phyloP scores from a whole-genome alignment of 2,888 invertebrate species.

The Bellardia pandia region DNA sequence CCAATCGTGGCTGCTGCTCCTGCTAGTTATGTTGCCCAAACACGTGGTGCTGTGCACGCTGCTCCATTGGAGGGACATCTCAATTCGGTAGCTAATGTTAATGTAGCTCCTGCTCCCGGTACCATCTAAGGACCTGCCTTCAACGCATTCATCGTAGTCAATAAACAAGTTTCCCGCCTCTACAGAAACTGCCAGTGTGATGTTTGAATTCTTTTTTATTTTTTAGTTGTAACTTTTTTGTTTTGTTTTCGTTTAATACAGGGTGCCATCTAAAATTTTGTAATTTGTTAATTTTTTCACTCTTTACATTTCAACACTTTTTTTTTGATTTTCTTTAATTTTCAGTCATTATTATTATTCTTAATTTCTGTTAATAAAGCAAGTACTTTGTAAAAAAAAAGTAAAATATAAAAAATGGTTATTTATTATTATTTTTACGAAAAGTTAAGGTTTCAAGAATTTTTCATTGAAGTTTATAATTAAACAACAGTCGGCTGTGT shows the following conservation, averaged over 20 bases:
- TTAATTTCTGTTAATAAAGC: conserved; percentile 50
- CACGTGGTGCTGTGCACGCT: conserved; percentile 65
- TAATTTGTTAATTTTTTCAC: conserved; percentile 4
- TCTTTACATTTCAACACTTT: conserved; percentile 1
- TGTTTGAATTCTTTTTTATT: conserved; percentile 11
- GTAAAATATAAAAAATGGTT: neutral
- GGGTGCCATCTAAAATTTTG: conserved; percentile 11
- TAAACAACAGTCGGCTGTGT: too few relatives aligned
- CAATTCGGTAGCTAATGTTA: conserved; percentile 65
- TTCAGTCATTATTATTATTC: neutral
- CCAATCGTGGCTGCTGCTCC: conserved; percentile 51
- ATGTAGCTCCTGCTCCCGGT: conserved; percentile 73
- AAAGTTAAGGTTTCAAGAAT: too few relatives aligned
- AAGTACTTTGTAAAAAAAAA: conserved; percentile 54
- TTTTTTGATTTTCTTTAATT: neutral
- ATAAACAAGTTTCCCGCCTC: neutral
- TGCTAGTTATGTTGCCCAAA: conserved; percentile 59
- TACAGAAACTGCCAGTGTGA: conserved; percentile 11
- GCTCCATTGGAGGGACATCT: conserved; percentile 68
- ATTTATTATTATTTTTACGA: too few relatives aligned
- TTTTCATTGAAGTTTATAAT: too few relatives aligned
- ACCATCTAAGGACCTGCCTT: conserved; percentile 55
- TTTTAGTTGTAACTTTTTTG: conserved; percentile 21
- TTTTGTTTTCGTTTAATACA: conserved; percentile 18
- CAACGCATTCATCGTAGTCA: neutral